Evolutionary conservation across 2,113 vertebrate species (phyloP), one percentile per base, ranked within the genome.

Genomic region (Hassar affinis): DNA sequence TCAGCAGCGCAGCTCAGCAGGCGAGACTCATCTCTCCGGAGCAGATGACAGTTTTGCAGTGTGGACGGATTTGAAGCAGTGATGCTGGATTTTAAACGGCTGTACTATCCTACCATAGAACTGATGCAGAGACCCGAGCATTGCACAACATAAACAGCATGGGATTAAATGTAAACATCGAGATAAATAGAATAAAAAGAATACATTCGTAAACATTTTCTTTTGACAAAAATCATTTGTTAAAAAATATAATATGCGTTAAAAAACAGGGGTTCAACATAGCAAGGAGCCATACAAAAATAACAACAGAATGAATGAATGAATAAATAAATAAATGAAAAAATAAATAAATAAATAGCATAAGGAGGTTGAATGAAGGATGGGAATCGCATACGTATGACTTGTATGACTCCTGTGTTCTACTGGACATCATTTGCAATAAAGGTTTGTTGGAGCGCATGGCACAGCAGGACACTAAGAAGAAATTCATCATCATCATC

Each of bases 171-270:
- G 89, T 83, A 89, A 91, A 91, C 86, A 90, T 79, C 80, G 72
- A 84, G 66, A 86, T 89, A 85, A 87, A 86, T 90, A 82, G 90
- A 92, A 92, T 87, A 71, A 88, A 56, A 76, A 54, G 85, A 89
- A 91, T 94, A 95, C 94, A 94, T 95, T 95, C 94, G 92, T 64
- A 49, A 87, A 92, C 90, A 92, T 92, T 88, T 66, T 59, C 38
- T 57, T 79, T 87, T 86, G 89, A 90, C 89, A 87, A 91, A 45
- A 22, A 45, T 33, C 22, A 61, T 12, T 85, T 79, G 82, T 82
- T 89, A 88, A 90, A 91, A 91, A 66, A 88, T 89, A 74, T 85
- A 91, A 75, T 89, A 92, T 89, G 92, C 5, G 76, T 84, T 11
- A 42, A 82, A 68, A 81, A 78, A 76, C 75, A 84, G 52, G 83